A percentile compares a stretch with the other conserved stretches of the same genome.
These are phyloP conservation scores for Meloidogyne chitwoodi DNA, from an alignment of 1,140 invertebrate genomes.

Conservation along the genomic window DNA sequence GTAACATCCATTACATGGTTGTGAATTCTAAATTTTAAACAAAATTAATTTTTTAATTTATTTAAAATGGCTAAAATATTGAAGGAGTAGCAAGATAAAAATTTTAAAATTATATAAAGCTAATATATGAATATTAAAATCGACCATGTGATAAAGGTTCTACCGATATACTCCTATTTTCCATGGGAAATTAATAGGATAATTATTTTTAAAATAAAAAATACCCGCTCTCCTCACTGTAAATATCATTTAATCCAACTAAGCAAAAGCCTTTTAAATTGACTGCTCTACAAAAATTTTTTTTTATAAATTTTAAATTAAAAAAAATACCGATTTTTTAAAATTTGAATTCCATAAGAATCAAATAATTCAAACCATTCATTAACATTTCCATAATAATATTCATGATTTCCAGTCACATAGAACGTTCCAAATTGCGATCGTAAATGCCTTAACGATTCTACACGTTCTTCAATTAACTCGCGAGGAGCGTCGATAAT, in stretches of 20 bases:
- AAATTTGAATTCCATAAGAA: constrained; percentile 40
- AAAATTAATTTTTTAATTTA: no score
- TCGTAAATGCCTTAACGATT: constrained; percentile 29
- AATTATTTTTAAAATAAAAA: no score
- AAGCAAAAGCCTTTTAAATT: constrained; percentile 34
- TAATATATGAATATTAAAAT: no score
- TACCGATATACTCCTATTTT: no score
- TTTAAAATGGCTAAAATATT: no score
- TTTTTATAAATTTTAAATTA: constrained; percentile 5
- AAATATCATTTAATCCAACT: constrained; percentile 44
- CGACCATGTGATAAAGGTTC: no score
- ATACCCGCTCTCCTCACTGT: constrained; percentile 39
- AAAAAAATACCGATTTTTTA: constrained; percentile 36
- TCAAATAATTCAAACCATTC: constrained; percentile 41
- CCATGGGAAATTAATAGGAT: no score
- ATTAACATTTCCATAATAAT: constrained; percentile 44
- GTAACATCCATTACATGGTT: constrained; percentile 39
- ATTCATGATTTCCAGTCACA: constrained; percentile 49
- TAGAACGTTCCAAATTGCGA: constrained; percentile 38
- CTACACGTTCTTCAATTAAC: constrained; percentile 40
- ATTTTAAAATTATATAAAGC: no score
- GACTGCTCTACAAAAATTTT: constrained; percentile 24
- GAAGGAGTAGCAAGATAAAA: no score
- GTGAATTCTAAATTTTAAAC: constrained; percentile 23
- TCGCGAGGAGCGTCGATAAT: constrained; percentile 35